Base-by-base conservation (phyloP, 2,113 vertebrate genomes). In the Istiophorus platypterus region DNA sequence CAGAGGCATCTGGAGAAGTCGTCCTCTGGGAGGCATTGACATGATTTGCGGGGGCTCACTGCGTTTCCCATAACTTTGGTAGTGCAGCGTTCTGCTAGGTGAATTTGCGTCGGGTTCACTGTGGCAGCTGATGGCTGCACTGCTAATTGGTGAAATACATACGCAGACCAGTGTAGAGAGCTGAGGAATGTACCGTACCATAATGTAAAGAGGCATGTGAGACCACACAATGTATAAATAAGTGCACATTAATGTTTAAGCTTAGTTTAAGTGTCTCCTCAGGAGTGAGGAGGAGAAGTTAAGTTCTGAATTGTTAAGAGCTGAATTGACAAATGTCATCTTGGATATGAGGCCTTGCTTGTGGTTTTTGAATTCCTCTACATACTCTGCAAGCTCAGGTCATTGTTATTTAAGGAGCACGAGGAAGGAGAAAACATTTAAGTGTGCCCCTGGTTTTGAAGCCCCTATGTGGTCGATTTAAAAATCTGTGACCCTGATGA, bases 1-100 rank as follows among this genome's bases (percentile, higher is more conserved):
- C 92, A 93, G 86, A 91, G 84, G 90, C 94, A 94, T 93, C 93
- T 95, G 93, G 90, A 94, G 88, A 89, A 90, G 76, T 88, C 70
- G 68, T 91, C 94, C 94, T 85, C 66, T 64, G 94, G 92, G 93
- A 92, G 49, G 54, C 79, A 67, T 84, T 88, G 92, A 90, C 87
- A 81, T 91, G 88, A 93, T 94, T 95, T 91, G 88, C 66, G 72
- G 85, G 85, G 85, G 82, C 88, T 84, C 47, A 7, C 69, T 83
- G 80, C 41, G 0, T 78, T 89, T 78, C 63, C 72, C 73, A 63
- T 86, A 89, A 88, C 82, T 82, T 80, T 79, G 66, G 62, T 49
- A 58, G 73, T 34, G 70, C 49, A 31, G 41, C 58, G 42, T 37
- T 81, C 76, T 78, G 59, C 59, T 78, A 27, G 71, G 82, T 73